Conservation (phyloP, 2,888 invertebrate genomes). For the Drosophila nr. fundita region DNA sequence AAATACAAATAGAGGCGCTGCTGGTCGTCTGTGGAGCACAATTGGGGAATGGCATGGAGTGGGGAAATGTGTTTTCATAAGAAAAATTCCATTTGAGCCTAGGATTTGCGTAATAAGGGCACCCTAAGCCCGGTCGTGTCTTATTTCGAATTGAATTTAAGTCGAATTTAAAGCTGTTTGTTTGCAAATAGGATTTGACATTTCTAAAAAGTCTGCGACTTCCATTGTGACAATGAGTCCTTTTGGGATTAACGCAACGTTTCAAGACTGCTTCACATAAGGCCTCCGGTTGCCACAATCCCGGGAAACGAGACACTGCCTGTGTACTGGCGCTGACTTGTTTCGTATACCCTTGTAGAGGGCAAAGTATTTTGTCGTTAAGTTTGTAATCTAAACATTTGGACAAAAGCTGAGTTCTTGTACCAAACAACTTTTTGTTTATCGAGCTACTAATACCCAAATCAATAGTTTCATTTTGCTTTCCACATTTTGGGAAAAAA, state of each 20-base stretch:
- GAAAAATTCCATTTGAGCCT: constrained; percentile 25
- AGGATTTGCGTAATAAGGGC: constrained; percentile 39
- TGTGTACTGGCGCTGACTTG: constrained; percentile 12
- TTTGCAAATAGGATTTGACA: constrained; percentile 50
- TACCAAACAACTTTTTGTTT: background rate
- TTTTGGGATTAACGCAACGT: constrained; percentile 33
- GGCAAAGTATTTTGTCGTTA: background rate
- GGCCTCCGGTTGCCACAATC: background rate
- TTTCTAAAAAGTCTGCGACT: constrained; percentile 43
- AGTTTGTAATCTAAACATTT: background rate
- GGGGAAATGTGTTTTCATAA: constrained; percentile 10
- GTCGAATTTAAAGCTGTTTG: constrained; percentile 47
- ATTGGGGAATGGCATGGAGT: background rate
- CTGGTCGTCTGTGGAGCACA: constrained; percentile 81
- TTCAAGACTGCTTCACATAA: constrained; percentile 15
- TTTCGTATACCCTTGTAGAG: background rate
- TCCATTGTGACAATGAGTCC: constrained; percentile 18
- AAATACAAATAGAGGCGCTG: constrained; percentile 92
- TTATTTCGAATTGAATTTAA: constrained; percentile 41
- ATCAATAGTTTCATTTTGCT: background rate
- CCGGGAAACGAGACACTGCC: background rate
- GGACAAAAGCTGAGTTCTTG: background rate
- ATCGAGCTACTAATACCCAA: background rate
- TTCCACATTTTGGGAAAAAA: background rate
- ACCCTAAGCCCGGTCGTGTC: background rate